Base-by-base conservation (phyloP, 2,113 vertebrate genomes). In the Apodemus sylvaticus region DNA sequence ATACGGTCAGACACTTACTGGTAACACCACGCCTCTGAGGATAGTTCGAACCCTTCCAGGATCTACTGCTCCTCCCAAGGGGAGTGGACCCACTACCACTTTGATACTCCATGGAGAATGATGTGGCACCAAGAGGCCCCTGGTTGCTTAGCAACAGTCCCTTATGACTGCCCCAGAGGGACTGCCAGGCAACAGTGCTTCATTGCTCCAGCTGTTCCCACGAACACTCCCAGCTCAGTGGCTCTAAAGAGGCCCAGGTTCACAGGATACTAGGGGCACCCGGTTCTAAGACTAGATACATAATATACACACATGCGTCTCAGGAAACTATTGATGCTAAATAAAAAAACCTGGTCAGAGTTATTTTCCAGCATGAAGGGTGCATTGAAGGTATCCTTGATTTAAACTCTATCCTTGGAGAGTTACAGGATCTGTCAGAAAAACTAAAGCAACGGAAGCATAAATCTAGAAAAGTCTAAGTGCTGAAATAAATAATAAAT, bases 71-170 rank as follows among this genome's bases (percentile, higher is more conserved):
- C 85, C 42, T 78, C 71, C 73, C 81, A 53, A 48, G 39, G n/a
- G 24, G 93, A 48, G 36, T 7, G 11, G 70, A n/a, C 68, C 86
- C 16, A 42, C 62, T 7, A 58, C 34, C 55, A 64, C 76, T 90
- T 34, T 90, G 58, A 92, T 39, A 53, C n/a, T 92, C 60, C 36
- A 0, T 55, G 34, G 58, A 77, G 55, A 19, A 45, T 82, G 55
- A 91, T 20, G 36, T 8, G 17, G 53, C 76, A 78, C 42, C 85
- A 76, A 10, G 45, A 89, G 86, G 76, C 76, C 71, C 74, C 74
- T n/a, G 34, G 97, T 97, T 97, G 92, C 97, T 93, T 5, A 39
- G 96, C 86, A 97, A 96, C 97, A 86, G 19, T 31, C 93, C 78
- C 77, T 97, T 96, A 92, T 96, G 97, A 97, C 62, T 48, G 34